Conservation (phyloP, 2,888 invertebrate genomes). For the Chironomus riparius region DNA sequence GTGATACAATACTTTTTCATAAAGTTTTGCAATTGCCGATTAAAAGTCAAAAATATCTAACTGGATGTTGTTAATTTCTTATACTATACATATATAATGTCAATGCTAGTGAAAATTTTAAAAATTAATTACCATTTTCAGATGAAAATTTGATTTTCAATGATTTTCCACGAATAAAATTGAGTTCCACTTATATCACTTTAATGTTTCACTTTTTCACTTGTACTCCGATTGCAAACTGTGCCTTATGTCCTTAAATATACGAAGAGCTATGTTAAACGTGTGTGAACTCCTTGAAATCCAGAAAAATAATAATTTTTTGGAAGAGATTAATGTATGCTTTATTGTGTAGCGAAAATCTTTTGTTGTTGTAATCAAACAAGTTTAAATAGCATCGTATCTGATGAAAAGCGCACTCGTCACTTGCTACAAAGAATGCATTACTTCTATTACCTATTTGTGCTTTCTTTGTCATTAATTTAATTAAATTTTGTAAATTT, state of each 20-base stretch:
- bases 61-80: background rate
- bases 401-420: too few relatives aligned
- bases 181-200: background rate
- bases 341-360: too few relatives aligned
- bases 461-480: too few relatives aligned
- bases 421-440: too few relatives aligned
- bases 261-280: background rate
- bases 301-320: slow-evolving; percentile 5
- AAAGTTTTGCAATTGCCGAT: background rate
- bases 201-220: background rate
- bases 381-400: too few relatives aligned
- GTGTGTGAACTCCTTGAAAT: background rate
- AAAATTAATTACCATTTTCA: slow-evolving; percentile 11
- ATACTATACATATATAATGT: background rate
- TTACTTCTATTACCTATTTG: too few relatives aligned
- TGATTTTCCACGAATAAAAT: background rate
- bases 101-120: background rate
- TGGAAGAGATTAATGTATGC: background rate
- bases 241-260: background rate
- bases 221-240: background rate
- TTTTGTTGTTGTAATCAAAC: too few relatives aligned
- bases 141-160: background rate
- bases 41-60: background rate
- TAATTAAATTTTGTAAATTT: too few relatives aligned
- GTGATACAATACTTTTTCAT: slow-evolving; percentile 10